Percentiles rank a stretch among this genome's conserved stretches.
Evolutionary conservation across 1,140 invertebrate species (phyloP).

Genomic region (Venustaconcha ellipsiformis): DNA sequence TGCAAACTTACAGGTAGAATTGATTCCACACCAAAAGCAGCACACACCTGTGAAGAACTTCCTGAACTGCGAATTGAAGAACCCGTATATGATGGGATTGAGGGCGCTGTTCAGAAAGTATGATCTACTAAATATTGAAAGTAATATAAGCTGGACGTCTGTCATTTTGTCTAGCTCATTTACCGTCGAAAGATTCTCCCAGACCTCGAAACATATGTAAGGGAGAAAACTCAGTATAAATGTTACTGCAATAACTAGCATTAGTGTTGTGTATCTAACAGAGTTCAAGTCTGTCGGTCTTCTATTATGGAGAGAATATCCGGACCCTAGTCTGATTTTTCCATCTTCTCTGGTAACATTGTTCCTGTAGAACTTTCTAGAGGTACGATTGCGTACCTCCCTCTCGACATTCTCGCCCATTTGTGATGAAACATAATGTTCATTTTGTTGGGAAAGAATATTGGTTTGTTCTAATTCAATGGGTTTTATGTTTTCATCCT

Average conservation of each 20-base stretch:
- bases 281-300: slow-evolving; percentile 21
- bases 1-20: too few species aligned
- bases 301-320: slow-evolving; percentile 1
- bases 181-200: not conserved
- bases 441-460: not conserved
- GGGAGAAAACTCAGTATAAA: slow-evolving; percentile 29
- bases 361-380: not conserved
- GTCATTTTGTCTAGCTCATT: slow-evolving; percentile 16
- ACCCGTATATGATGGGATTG: slow-evolving; percentile 44
- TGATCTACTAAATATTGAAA: slow-evolving; percentile 38
- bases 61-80: slow-evolving; percentile 42
- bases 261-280: slow-evolving; percentile 21
- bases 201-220: slow-evolving; percentile 4
- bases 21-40: slow-evolving; percentile 4
- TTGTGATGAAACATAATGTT: not conserved
- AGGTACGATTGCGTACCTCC: not conserved
- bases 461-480: not conserved
- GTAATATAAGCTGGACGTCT: slow-evolving; percentile 30
- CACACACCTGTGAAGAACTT: slow-evolving; percentile 1
- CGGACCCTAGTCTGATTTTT: not conserved
- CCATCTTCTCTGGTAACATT: not conserved
- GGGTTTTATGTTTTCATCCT: not conserved
- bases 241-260: slow-evolving; percentile 25
- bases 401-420: not conserved
- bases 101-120: slow-evolving; percentile 41